phyloP scores from a whole-genome alignment of 2,113 vertebrate species.

The Pelvicachromis taeniatus region DNA sequence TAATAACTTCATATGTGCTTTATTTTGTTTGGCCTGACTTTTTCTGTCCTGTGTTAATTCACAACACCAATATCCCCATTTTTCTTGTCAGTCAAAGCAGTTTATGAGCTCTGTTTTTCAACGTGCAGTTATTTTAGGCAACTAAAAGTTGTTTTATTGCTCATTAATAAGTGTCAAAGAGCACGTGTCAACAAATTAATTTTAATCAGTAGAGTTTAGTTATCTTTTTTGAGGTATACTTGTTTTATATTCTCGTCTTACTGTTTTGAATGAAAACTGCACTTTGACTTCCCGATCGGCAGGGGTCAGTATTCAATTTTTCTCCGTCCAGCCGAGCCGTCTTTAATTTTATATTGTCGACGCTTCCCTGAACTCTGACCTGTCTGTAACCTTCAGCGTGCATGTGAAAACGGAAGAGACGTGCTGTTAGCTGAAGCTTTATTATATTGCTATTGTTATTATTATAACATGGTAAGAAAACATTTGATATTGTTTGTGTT shows the following conservation, averaged over 20 bases:
- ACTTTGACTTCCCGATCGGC: slow-evolving; percentile 32
- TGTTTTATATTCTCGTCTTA: background rate
- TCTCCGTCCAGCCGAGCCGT: fast-evolving
- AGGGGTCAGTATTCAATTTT: slow-evolving; percentile 12
- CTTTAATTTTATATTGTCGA: background rate
- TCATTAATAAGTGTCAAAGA: background rate
- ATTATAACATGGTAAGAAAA: slow-evolving; percentile 50
- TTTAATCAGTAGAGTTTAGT: background rate
- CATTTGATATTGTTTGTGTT: background rate
- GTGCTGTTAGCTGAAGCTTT: background rate
- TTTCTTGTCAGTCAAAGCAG: background rate
- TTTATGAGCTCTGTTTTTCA: background rate
- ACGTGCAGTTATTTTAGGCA: background rate
- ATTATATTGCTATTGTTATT: background rate
- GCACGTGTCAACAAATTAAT: background rate
- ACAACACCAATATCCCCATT: background rate
- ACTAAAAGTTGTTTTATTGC: background rate
- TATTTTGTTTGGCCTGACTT: background rate
- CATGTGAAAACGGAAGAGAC: slow-evolving; percentile 29
- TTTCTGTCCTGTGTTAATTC: background rate
- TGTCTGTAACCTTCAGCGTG: slow-evolving; percentile 54
- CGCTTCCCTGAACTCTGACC: slow-evolving; percentile 49
- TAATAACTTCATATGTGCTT: background rate
- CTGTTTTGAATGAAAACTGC: background rate
- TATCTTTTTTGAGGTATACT: background rate